Conservation (phyloP, 2,113 vertebrate genomes). For the Rhinolophus ferrumequinum region DNA sequence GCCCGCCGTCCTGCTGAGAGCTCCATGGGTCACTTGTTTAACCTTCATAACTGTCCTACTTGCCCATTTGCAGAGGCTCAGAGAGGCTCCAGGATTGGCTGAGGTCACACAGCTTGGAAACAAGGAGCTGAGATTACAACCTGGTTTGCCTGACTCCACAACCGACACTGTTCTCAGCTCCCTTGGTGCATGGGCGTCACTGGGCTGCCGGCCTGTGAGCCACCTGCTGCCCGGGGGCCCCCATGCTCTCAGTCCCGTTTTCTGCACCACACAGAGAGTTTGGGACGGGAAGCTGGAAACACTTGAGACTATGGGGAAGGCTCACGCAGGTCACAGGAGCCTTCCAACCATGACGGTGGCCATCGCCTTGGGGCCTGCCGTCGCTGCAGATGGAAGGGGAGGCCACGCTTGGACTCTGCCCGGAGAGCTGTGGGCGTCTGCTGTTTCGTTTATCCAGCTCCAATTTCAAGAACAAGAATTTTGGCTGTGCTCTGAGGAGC, state of each 20-base stretch:
- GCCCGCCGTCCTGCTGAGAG: neutral
- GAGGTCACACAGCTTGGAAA: neutral
- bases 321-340: accelerated
- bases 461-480: neutral
- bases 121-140: neutral
- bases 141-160: neutral
- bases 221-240: neutral
- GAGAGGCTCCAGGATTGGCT: neutral
- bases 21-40: neutral
- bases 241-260: too few species aligned
- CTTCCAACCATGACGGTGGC: too few species aligned
- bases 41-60: neutral
- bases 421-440: accelerated
- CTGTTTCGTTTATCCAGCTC: neutral
- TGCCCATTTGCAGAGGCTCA: neutral
- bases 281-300: neutral
- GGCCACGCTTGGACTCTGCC: neutral
- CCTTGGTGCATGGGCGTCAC: neutral
- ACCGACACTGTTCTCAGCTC: accelerated
- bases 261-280: neutral
- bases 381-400: neutral
- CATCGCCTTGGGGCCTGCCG: accelerated
- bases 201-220: accelerated
- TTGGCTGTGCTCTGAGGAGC: neutral
- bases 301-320: too few species aligned